Conservation (phyloP, 2,888 invertebrate species). For the Criorhina ranunculi region DNA sequence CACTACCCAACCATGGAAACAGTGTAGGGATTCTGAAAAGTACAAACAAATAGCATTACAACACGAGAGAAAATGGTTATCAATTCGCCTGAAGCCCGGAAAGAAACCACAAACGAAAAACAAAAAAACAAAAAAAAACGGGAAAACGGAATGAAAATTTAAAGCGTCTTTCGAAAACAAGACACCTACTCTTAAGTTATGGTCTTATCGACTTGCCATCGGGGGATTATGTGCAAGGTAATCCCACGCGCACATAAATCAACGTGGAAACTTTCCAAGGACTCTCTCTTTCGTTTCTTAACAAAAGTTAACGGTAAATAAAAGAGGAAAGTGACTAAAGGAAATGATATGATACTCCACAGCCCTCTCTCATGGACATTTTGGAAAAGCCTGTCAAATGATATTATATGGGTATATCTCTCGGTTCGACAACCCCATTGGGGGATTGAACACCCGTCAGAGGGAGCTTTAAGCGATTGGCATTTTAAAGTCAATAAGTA, state of each 20-base stretch:
- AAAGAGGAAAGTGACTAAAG: not conserved
- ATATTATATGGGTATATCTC: slow-evolving; percentile 12
- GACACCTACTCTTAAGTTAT: not conserved
- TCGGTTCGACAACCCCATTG: slow-evolving; percentile 30
- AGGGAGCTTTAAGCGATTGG: slow-evolving; percentile 16
- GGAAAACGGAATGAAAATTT: too few species aligned
- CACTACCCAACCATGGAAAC: too few species aligned
- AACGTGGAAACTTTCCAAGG: slow-evolving; percentile 22
- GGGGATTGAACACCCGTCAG: slow-evolving; percentile 15
- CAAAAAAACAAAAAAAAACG: not conserved
- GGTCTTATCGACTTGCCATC: slow-evolving; percentile 12
- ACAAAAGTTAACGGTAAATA: slow-evolving; percentile 11
- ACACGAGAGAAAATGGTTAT: not conserved
- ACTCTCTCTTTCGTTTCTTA: not conserved
- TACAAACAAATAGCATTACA: not conserved
- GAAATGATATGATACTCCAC: not conserved
- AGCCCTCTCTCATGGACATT: not conserved
- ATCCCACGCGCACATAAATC: slow-evolving; percentile 30
- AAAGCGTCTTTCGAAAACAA: not conserved
- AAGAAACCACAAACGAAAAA: not conserved
- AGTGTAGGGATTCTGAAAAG: too few species aligned
- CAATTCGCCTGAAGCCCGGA: not conserved
- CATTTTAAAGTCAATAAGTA: slow-evolving; percentile 32
- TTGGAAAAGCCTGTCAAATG: slow-evolving; percentile 23
- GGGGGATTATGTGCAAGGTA: slow-evolving; percentile 7